Base-by-base conservation (phyloP, 1,140 invertebrate species). In the Stegodyphus dumicola region DNA sequence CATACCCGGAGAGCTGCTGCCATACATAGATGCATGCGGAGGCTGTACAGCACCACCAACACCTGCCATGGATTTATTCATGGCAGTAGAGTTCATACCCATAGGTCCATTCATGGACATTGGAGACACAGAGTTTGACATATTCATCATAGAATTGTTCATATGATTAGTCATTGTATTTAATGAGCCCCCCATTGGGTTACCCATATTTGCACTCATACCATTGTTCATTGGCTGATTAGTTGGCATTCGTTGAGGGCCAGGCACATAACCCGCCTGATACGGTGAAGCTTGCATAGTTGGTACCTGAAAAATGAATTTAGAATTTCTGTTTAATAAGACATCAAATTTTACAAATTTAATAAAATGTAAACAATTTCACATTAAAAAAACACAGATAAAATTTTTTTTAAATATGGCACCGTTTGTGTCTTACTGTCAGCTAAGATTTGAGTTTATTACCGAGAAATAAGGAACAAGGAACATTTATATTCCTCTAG, bases 231-330 rank as follows among this genome's bases (percentile, higher is more conserved):
- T 77, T 60, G 83, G 65, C 84, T 48, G 75, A 85, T 77, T 87
- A n/a, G 56, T 65, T 66, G 87, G 75, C 86, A 89, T 85, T 54
- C 87, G 81, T 83, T 88, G 87, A 15, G 78, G 83, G 7, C 77
- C 74, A 13, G 73, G 60, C 13, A 66, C 66, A 77, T 69, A 71
- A 15, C 71, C 77, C 11, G n/a, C 18, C 74, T 78, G 79, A 65
- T 86, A 73, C 7, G 56, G 66, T 5, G 81, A 87, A 85, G 89
- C 90, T 90, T 92, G 90, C 90, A 92, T 91, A 10, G 75, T 76
- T 49, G 86, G 88, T 87, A 89, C 54, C 79, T 88, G 77, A 49
- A 79, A 83, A 11, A 60, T 33, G 33, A 33, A 33, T 33, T 33
- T 33, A 33, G 33, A 33, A 33, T 33, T 33, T 33, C 33, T 33